Conservation (phyloP, 2,888 invertebrate genomes). For the Lycaena phlaeas region DNA sequence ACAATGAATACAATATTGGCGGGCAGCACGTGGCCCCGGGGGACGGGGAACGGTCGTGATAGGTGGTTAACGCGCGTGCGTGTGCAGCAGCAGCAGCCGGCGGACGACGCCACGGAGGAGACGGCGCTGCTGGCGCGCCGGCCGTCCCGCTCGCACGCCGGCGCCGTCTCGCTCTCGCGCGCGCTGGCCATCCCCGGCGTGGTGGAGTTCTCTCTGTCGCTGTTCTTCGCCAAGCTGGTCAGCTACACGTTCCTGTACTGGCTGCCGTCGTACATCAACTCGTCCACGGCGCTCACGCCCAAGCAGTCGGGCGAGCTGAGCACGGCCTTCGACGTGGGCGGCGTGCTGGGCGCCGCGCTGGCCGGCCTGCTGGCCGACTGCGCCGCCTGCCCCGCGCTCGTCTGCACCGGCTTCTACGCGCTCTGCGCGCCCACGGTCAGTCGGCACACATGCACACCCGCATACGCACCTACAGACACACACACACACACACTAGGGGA, state of each 20-base stretch:
- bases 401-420: conserved; percentile 86
- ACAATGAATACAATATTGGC: no score
- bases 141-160: conserved; percentile 65
- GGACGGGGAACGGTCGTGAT: no score
- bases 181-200: conserved; percentile 94
- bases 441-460: conserved; percentile 9
- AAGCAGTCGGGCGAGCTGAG: conserved; percentile 83
- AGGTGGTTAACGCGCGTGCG: no score
- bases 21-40: no score
- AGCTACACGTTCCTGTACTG: conserved; percentile 98
- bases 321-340: conserved; percentile 90
- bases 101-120: conserved; percentile 36
- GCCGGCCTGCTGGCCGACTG: conserved; percentile 91
- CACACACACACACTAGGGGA: no score
- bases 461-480: no score
- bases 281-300: conserved; percentile 79
- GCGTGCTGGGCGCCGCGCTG: conserved; percentile 89
- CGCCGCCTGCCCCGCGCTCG: conserved; percentile 87
- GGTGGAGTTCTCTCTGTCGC: conserved; percentile 90
- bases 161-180: conserved; percentile 81
- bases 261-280: conserved; percentile 92
- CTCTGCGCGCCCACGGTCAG: conserved; percentile 87
- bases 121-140: conserved; percentile 68
- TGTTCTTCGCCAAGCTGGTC: conserved; percentile 97
- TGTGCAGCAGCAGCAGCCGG: conserved; percentile 21